These are phyloP conservation scores for Phalacrocorax pelagicus DNA, from an alignment of 2,113 vertebrate genomes.

Conservation along the genomic window DNA sequence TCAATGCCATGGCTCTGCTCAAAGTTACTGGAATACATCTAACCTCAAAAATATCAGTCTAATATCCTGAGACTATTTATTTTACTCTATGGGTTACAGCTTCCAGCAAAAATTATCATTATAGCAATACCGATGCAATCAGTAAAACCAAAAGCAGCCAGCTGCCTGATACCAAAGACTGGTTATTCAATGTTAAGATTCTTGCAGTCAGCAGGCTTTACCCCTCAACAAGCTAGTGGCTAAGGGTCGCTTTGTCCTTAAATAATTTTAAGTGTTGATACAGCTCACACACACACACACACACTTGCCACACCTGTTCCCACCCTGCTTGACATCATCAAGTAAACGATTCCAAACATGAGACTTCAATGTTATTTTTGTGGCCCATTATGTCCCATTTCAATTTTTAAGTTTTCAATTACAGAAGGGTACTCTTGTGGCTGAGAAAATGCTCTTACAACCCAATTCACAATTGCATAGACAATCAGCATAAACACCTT, in stretches of 20 bases:
- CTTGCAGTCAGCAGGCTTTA: neutral
- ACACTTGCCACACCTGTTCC: neutral
- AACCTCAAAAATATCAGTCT: neutral
- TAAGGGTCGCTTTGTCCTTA: neutral
- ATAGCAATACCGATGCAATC: neutral
- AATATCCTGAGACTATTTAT: neutral
- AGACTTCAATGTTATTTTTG: neutral
- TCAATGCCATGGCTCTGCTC: neutral
- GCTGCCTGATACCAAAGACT: neutral
- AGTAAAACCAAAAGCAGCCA: neutral
- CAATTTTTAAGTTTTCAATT: constrained; percentile 4
- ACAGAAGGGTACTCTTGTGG: neutral
- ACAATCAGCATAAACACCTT: neutral
- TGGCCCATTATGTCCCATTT: neutral
- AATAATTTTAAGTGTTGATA: neutral
- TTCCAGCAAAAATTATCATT: neutral
- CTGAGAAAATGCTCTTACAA: neutral
- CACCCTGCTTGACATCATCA: neutral
- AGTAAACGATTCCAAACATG: neutral
- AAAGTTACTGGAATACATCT: neutral
- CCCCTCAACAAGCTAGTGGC: neutral
- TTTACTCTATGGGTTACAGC: neutral
- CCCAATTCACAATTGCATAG: neutral
- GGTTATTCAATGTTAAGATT: neutral
- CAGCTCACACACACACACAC: neutral